phyloP scores from a whole-genome alignment of 2,888 invertebrate species.

The Anoplius nigerrimus region DNA sequence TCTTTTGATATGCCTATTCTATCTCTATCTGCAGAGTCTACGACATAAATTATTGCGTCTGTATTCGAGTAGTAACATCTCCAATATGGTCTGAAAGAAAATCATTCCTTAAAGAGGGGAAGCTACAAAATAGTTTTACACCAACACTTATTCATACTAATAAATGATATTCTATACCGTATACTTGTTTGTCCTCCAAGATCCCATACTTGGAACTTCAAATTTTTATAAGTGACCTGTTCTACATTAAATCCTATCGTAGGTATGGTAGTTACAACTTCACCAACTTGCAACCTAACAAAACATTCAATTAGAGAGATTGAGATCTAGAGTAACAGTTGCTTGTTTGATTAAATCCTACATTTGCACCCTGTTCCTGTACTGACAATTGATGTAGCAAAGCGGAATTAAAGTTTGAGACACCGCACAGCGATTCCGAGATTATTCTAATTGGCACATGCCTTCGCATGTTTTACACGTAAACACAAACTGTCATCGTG shows the following conservation, averaged over 20 bases:
- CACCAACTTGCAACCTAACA: constrained; percentile 93
- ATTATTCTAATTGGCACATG: too few relatives aligned
- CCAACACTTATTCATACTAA: background rate
- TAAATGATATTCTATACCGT: constrained; percentile 79
- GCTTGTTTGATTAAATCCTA: constrained; percentile 12
- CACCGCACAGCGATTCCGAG: too few relatives aligned
- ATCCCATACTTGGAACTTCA: constrained; percentile 99
- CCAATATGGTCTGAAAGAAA: constrained; percentile 94
- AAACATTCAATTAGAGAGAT: constrained; percentile 11
- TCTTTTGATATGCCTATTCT: constrained; percentile 99
- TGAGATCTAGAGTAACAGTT: constrained; percentile 6
- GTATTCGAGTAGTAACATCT: constrained; percentile 99
- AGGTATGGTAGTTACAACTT: constrained; percentile 98
- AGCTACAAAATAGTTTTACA: background rate
- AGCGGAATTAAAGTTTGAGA: too few relatives aligned
- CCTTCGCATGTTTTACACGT: background rate
- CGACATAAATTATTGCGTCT: constrained; percentile 99
- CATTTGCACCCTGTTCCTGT: background rate
- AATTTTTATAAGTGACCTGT: constrained; percentile 98
- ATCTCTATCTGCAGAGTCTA: constrained; percentile 99
- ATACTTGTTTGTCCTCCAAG: constrained; percentile 99
- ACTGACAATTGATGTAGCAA: too few relatives aligned
- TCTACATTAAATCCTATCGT: constrained; percentile 99
- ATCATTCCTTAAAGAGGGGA: background rate
- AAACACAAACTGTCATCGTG: constrained; percentile 34